Conservation (phyloP, 2,797 vertebrate species). For the Myioborus melanocephalus region DNA sequence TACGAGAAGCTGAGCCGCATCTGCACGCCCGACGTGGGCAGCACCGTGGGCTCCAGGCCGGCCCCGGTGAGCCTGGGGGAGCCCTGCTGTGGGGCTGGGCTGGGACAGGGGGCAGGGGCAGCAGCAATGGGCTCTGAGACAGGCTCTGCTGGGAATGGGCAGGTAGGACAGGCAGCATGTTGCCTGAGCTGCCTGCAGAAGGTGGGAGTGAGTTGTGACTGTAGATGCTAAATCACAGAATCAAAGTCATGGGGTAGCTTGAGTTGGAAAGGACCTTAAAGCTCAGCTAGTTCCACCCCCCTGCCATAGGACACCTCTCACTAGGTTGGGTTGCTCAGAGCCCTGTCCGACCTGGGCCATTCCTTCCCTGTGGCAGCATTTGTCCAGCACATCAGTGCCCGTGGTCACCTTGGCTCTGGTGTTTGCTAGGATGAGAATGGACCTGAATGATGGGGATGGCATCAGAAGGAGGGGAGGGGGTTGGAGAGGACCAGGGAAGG, state of each 20-base stretch:
- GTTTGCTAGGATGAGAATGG: background rate
- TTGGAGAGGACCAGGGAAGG: rapidly evolving
- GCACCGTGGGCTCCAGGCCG: conserved; percentile 22
- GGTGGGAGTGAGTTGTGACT: background rate
- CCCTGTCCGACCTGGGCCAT: background rate
- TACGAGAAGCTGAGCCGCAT: conserved; percentile 91
- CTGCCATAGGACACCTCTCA: background rate
- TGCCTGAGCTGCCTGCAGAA: rapidly evolving
- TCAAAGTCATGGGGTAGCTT: background rate
- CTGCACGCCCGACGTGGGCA: conserved; percentile 36
- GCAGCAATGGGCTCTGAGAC: rapidly evolving
- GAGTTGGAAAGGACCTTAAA: background rate
- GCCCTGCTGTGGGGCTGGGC: background rate
- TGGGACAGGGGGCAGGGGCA: background rate
- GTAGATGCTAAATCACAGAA: background rate
- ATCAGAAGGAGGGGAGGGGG: background rate
- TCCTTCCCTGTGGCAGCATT: rapidly evolving
- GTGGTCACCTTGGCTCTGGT: background rate
- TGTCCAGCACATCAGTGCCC: background rate
- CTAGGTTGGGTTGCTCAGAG: background rate
- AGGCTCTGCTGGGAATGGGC: background rate
- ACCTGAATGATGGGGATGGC: rapidly evolving
- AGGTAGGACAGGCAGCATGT: background rate
- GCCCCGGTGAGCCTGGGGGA: background rate
- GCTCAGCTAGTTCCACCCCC: background rate